Evolutionary conservation across 2,888 invertebrate species (phyloP), one percentile per base, ranked within the genome.

Genomic region (Leucozona laternaria): DNA sequence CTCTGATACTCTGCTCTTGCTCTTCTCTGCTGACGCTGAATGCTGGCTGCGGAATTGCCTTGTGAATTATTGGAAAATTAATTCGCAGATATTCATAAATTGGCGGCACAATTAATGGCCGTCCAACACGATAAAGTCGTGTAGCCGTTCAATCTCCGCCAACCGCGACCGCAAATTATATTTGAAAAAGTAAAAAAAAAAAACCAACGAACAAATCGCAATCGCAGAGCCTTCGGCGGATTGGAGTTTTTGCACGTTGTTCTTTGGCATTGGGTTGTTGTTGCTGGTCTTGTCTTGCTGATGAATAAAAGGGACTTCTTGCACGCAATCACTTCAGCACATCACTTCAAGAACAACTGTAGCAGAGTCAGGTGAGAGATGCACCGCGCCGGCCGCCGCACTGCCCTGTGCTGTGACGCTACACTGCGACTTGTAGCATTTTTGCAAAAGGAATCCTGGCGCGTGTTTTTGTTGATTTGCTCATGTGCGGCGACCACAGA

Each of bases 21-120:
- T n/a, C n/a, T n/a, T n/a, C 22, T 15, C 2, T 60, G 73, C 55
- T 43, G 55, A 66, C 13, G 34, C 28, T n/a, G 28, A 22, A 6
- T 50, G 50, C 50, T 22, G 7, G 13, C 17, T 82, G 73, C 34
- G 7, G 64, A 31, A 45, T 64, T 28, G 71, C 62, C 53, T 55
- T 70, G 87, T 87, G 87, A 87, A 77, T 83, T 87, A 87, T 87
- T 87, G 87, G 87, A 79, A 87, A 83, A 87, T 87, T 83, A 87
- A 87, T 87, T 87, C 76, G 79, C 83, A 79, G 79, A 83, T 83
- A 83, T 87, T 72, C 87, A 87, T 87, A 87, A 87, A 87, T 87
- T 87, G 83, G 87, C 87, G 87, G 87, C 76, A 72, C 83, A 87
- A 87, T 87, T 87, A 87, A 87, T 87, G 79, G 79, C 68, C 87